Conservation (phyloP, 2,888 invertebrate genomes). For the Pemphredon lugubris region DNA sequence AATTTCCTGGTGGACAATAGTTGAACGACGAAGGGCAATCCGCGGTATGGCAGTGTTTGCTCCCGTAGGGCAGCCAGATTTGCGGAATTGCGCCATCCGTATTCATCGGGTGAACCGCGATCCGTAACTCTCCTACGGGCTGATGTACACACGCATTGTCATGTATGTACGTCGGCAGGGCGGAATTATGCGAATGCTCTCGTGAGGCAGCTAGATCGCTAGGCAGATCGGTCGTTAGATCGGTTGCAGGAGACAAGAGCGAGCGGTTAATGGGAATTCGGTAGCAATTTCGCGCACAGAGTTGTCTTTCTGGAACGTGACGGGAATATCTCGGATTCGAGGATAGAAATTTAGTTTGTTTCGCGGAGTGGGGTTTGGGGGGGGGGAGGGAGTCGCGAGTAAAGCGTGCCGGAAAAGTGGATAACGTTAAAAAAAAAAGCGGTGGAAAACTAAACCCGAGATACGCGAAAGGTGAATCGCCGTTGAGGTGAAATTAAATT, state of each 20-base stretch:
- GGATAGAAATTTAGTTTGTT: slow-evolving; percentile 22
- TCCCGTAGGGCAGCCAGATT: slow-evolving; percentile 12
- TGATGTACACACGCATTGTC: slow-evolving; percentile 16
- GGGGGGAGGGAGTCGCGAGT: background rate
- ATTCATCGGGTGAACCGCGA: slow-evolving; percentile 46
- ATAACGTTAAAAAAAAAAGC: no score
- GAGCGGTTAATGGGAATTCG: slow-evolving; percentile 57
- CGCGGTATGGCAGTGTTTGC: slow-evolving; percentile 15
- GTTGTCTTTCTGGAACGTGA: slow-evolving; percentile 57
- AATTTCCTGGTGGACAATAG: slow-evolving; percentile 32
- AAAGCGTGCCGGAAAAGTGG: no score
- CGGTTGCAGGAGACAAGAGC: slow-evolving; percentile 39
- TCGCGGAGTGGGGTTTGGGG: background rate
- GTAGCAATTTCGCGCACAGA: slow-evolving; percentile 55
- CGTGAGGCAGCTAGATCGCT: slow-evolving; percentile 43
- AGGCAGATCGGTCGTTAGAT: slow-evolving; percentile 51
- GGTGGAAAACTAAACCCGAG: no score
- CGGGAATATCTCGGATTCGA: slow-evolving; percentile 40
- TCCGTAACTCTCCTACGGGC: slow-evolving; percentile 30
- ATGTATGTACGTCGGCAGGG: slow-evolving; percentile 9
- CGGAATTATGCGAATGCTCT: slow-evolving; percentile 55
- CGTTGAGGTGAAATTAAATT: no score
- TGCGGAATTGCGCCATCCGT: slow-evolving; percentile 47
- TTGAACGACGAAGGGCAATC: background rate
- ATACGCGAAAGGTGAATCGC: no score